phyloP scores from a whole-genome alignment of 2,113 vertebrate species.

The Callospermophilus lateralis region DNA sequence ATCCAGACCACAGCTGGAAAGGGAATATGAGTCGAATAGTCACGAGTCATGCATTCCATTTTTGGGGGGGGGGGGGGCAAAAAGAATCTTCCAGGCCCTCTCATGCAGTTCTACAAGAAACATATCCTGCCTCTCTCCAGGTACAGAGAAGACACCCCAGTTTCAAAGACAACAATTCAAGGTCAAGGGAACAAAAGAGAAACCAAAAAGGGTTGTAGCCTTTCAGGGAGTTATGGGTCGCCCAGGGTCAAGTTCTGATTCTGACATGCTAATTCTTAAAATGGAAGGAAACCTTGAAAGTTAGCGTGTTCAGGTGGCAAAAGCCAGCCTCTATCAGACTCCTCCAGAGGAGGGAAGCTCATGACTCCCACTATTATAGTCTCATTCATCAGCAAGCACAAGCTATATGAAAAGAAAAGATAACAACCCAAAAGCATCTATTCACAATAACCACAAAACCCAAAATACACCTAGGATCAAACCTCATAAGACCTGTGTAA shows the following conservation, averaged over 20 bases:
- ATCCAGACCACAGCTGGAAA: not conserved
- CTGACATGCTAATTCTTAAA: not conserved
- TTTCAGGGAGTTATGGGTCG: not conserved
- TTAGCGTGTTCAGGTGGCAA: not conserved
- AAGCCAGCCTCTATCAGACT: not conserved
- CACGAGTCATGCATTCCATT: not conserved
- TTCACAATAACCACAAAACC: not conserved
- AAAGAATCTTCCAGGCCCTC: not conserved
- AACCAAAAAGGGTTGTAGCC: not conserved
- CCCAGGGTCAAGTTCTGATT: not conserved
- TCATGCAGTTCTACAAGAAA: not conserved
- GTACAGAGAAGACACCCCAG: not conserved
- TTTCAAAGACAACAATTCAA: constrained; percentile 40
- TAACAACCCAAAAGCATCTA: not conserved
- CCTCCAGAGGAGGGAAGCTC: not conserved
- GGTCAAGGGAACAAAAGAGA: not conserved
- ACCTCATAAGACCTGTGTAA: not conserved
- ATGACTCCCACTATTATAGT: not conserved
- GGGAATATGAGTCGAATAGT: not conserved
- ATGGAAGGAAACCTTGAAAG: not conserved
- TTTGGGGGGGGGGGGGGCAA: constrained; percentile 3
- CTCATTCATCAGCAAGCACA: not conserved
- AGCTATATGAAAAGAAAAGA: constrained; percentile 44
- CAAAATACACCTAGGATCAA: not conserved
- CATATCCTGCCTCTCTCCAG: not conserved